Evolutionary conservation across 2,113 vertebrate species (phyloP), one percentile per base, ranked within the genome.

Genomic region (Telmatochromis sp.): DNA sequence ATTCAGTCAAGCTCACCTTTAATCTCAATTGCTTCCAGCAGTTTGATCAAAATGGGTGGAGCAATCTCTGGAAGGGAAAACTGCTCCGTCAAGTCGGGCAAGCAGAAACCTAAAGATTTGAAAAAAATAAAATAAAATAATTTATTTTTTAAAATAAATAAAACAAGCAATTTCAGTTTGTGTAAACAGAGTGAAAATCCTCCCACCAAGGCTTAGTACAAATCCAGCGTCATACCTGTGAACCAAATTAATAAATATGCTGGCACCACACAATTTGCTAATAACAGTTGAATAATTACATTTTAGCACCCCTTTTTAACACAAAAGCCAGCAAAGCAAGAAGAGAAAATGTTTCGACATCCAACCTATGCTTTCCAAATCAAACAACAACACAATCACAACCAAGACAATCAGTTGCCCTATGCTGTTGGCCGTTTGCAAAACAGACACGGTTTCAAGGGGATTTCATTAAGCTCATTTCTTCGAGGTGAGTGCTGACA

Each of bases 21-120:
- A 92, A 94, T 98, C 95, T 99, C 99, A 21, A 99, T 98, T 75
- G 97, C 93, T 90, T 99, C 98, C 81, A 99, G 87, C 50, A 99
- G 96, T 93, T 96, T 97, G 92, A 96, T 90, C 51, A 99, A 95
- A 90, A 98, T 93, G 0, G 97, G 97, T 1, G 98, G 98, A 57
- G 98, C 97, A 2, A 95, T 75, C 21, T 98, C 98, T 47, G 98
- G 98, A 80, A 97, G 97, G 51, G 96, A 93, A 17, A 99, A 99
- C 95, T 99, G 98, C 88, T 99, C 99, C 0, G 96, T 97, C 91
- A 99, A 93, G 92, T 99, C 99, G 3, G 95, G 96, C 92, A 99
- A 95, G 57, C 90, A 93, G 87, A 95, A 96, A 85, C 92, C 98
- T 99, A 95, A 80, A 21, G 19, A 86, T 4, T 17, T 54, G 0